These are phyloP conservation scores for Oreochromis grahami DNA, from an alignment of 2,797 vertebrate genomes.

Conservation along the genomic window DNA sequence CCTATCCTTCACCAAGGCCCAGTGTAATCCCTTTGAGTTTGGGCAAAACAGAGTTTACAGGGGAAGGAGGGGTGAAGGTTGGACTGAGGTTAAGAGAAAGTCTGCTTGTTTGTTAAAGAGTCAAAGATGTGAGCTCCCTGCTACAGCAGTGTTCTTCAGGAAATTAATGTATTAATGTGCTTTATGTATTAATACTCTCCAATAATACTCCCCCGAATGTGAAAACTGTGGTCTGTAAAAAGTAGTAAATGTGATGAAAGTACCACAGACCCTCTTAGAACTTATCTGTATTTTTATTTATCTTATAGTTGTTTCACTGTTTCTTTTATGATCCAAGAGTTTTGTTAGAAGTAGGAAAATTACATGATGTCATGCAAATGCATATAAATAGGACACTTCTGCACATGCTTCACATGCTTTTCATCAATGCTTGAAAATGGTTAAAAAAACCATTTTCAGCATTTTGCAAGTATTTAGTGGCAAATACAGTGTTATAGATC, in stretches of 20 bases:
- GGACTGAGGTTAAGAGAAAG: constrained; percentile 7
- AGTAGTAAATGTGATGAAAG: neutral
- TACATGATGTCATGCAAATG: neutral
- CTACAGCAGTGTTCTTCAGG: neutral
- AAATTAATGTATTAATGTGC: neutral
- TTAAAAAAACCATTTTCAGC: neutral
- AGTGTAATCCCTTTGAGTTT: constrained; percentile 54
- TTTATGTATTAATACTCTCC: neutral
- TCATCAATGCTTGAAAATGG: neutral
- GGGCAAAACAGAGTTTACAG: constrained; percentile 49
- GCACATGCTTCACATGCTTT: neutral
- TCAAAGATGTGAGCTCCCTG: constrained; percentile 12
- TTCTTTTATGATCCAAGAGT: neutral
- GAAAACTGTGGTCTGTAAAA: neutral
- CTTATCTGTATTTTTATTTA: neutral
- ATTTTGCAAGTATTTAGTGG: neutral
- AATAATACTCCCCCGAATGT: too few species aligned
- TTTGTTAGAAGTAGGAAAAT: neutral
- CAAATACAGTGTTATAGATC: neutral
- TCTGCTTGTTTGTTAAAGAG: constrained; percentile 1
- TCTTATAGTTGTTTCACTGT: neutral
- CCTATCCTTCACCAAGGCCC: constrained; percentile 59
- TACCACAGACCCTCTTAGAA: neutral
- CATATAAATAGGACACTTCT: neutral
- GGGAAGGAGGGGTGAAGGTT: constrained; percentile 7